phyloP scores from a whole-genome alignment of 2,888 invertebrate genomes.

The Dinocampus coccinellae region DNA sequence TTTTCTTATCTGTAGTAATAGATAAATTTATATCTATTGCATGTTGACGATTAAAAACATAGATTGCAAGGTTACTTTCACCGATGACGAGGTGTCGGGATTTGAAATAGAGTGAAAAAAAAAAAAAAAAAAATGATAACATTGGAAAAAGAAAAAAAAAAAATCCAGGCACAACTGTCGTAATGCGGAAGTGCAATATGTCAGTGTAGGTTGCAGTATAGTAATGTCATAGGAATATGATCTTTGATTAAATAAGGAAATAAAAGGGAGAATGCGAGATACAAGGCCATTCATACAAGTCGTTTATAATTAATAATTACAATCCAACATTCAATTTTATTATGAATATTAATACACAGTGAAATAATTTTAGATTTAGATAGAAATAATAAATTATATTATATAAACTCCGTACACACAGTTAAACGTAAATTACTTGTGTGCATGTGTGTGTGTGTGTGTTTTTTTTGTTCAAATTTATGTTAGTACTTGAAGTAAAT shows the following conservation, averaged over 20 bases:
- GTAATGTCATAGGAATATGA: not conserved
- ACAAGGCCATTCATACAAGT: conserved; percentile 42
- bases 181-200: conserved; percentile 44
- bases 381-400: too few relatives aligned
- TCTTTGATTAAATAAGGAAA: conserved; percentile 1
- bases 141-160: too few relatives aligned
- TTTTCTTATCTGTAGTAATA: not conserved
- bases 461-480: too few relatives aligned
- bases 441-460: too few relatives aligned
- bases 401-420: too few relatives aligned
- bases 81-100: conserved; percentile 36
- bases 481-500: too few relatives aligned
- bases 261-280: too few relatives aligned
- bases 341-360: too few relatives aligned
- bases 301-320: conserved; percentile 37
- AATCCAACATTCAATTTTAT: conserved; percentile 38
- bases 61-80: conserved; percentile 50
- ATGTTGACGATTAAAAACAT: conserved; percentile 14
- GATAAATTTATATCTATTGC: not conserved
- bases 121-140: too few relatives aligned
- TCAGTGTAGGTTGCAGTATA: not conserved
- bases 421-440: too few relatives aligned
- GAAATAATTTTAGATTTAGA: too few relatives aligned
- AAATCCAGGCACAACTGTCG: conserved; percentile 41
- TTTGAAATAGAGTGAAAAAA: conserved; percentile 7